Evolutionary conservation across 2,113 vertebrate species (phyloP).

Genomic region (Corythaixoides concolor): DNA sequence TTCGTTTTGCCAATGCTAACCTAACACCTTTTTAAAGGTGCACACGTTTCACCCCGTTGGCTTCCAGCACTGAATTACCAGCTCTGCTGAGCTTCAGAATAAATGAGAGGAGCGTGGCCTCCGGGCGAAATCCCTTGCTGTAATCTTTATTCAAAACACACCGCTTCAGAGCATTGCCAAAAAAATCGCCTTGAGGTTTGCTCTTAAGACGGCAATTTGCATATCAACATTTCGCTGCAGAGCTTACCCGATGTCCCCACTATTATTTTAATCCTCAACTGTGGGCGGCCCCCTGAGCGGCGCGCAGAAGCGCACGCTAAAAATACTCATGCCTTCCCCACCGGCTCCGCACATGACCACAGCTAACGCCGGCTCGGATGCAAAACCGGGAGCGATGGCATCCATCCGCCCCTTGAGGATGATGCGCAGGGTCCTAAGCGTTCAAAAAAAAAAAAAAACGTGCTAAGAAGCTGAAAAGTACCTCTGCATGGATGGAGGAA

Average conservation of each 20-base stretch:
- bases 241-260: conserved; percentile 1
- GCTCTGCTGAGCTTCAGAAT: conserved; percentile 18
- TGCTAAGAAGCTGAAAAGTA: not conserved
- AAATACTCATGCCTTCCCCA: conserved; percentile 40
- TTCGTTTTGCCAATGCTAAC: conserved; percentile 7
- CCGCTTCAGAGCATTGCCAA: not conserved
- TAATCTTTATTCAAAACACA: conserved; percentile 52
- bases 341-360: not conserved
- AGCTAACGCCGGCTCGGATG: not conserved
- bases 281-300: conserved; percentile 5
- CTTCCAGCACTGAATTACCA: conserved; percentile 19
- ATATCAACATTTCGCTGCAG: conserved; percentile 31
- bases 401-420: not conserved
- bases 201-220: conserved; percentile 48
- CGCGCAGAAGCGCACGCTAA: conserved; percentile 7
- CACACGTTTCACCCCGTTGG: not conserved
- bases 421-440: not conserved
- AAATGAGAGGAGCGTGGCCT: not conserved
- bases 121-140: not conserved
- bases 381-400: not conserved
- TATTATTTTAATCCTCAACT: conserved; percentile 44
- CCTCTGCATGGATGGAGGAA: not conserved
- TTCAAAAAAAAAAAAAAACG: not conserved
- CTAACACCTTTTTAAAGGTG: conserved; percentile 37
- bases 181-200: conserved; percentile 35